phyloP scores from a whole-genome alignment of 2,888 invertebrate species.

The Caenorhabditis sulstoni region DNA sequence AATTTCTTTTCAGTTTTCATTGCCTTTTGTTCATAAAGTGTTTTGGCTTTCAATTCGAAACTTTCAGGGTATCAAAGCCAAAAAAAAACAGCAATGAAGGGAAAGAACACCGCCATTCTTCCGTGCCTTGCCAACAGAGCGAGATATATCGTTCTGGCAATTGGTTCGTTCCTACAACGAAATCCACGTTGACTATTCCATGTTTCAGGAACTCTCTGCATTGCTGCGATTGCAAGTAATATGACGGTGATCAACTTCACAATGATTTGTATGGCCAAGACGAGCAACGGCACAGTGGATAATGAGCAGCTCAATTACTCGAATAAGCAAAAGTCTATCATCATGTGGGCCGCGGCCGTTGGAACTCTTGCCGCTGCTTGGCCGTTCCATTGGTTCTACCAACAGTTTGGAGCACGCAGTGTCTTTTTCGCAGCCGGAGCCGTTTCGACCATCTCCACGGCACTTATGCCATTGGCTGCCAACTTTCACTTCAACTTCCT shows the following conservation, averaged over 20 bases:
- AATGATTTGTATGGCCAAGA: slow-evolving; percentile 73
- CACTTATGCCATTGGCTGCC: slow-evolving; percentile 69
- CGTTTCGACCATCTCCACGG: slow-evolving; percentile 73
- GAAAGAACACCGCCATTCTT: not conserved
- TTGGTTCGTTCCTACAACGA: slow-evolving; percentile 51
- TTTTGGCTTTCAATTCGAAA: too few species aligned
- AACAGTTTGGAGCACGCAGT: slow-evolving; percentile 71
- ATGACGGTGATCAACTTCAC: slow-evolving; percentile 78
- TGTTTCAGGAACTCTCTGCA: slow-evolving; percentile 68
- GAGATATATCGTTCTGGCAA: slow-evolving; percentile 65
- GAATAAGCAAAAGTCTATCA: slow-evolving; percentile 66
- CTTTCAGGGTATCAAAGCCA: too few species aligned
- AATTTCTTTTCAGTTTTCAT: too few species aligned
- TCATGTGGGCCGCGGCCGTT: slow-evolving; percentile 73
- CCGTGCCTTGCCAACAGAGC: slow-evolving; percentile 54
- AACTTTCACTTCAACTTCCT: slow-evolving; percentile 60
- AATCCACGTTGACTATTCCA: not conserved
- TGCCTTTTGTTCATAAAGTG: too few species aligned
- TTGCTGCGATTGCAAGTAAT: slow-evolving; percentile 75
- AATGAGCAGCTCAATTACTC: slow-evolving; percentile 35
- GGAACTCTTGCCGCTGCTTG: slow-evolving; percentile 73
- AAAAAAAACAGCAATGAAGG: slow-evolving; percentile 31
- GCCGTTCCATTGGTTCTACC: slow-evolving; percentile 75
- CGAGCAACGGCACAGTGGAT: not conserved
- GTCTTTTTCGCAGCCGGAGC: slow-evolving; percentile 75